phyloP scores from a whole-genome alignment of 2,888 invertebrate genomes.

The Colostygia pectinataria region DNA sequence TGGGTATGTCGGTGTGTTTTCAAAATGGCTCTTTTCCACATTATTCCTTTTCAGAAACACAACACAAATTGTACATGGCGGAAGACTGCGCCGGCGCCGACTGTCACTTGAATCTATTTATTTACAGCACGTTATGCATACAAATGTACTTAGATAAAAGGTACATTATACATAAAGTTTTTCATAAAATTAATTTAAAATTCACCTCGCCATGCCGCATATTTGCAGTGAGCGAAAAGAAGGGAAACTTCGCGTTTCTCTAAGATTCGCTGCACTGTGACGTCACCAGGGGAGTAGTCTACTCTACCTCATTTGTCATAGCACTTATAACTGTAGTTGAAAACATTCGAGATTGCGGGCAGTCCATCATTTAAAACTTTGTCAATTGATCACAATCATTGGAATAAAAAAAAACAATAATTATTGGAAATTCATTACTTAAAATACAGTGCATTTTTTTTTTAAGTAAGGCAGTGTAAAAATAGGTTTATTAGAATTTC shows the following conservation, averaged over 20 bases:
- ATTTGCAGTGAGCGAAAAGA: constrained; percentile 69
- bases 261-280: constrained; percentile 67
- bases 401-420: constrained; percentile 39
- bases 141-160: constrained; percentile 22
- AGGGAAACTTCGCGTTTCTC: constrained; percentile 37
- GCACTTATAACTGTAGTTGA: constrained; percentile 65
- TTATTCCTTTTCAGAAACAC: constrained; percentile 92
- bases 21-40: constrained; percentile 94
- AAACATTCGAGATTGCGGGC: constrained; percentile 70
- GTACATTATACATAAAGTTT: background rate
- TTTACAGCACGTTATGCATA: constrained; percentile 37
- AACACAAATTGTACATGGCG: constrained; percentile 88
- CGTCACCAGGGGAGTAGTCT: constrained; percentile 66
- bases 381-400: constrained; percentile 39
- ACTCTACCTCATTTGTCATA: constrained; percentile 63
- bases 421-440: constrained; percentile 53
- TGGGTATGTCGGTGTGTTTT: constrained; percentile 90
- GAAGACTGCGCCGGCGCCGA: constrained; percentile 40
- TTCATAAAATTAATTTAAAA: constrained; percentile 24
- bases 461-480: constrained; percentile 53
- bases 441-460: constrained; percentile 36
- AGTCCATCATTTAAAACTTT: constrained; percentile 60
- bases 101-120: constrained; percentile 34
- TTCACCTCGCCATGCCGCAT: constrained; percentile 48
- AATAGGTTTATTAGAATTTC: no score